Evolutionary conservation across 2,113 vertebrate genomes (phyloP).

Genomic region (Silurus meridionalis): DNA sequence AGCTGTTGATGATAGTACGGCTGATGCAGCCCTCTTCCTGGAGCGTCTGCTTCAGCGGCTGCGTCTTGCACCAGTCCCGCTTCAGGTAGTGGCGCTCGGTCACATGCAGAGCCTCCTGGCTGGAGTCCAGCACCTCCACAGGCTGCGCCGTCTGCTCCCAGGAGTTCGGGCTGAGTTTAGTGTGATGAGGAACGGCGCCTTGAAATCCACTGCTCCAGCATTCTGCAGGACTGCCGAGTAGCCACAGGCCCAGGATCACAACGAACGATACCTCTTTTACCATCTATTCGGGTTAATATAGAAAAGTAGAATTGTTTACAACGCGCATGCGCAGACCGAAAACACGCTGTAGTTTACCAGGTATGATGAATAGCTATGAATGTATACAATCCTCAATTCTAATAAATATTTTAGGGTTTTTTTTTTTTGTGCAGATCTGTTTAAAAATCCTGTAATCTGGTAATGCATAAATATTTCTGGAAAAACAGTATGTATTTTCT

Average conservation of each 20-base stretch:
- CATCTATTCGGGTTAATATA: slow-evolving; percentile 70
- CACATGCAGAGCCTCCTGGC: slow-evolving; percentile 92
- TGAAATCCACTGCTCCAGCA: slow-evolving; percentile 76
- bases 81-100: slow-evolving; percentile 93
- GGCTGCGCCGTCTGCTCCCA: slow-evolving; percentile 79
- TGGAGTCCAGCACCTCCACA: slow-evolving; percentile 91
- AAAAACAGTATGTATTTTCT: background rate
- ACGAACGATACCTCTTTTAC: slow-evolving; percentile 66
- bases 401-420: background rate
- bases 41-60: slow-evolving; percentile 93
- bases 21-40: slow-evolving; percentile 90
- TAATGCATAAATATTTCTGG: background rate
- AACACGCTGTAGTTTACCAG: background rate
- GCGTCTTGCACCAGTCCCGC: slow-evolving; percentile 95
- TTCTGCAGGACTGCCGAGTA: slow-evolving; percentile 70
- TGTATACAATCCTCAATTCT: background rate
- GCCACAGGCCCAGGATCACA: slow-evolving; percentile 68
- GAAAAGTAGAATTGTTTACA: slow-evolving; percentile 9
- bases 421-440: background rate
- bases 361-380: background rate
- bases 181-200: slow-evolving; percentile 82
- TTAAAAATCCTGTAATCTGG: background rate
- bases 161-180: slow-evolving; percentile 85
- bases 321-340: background rate
- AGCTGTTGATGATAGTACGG: slow-evolving; percentile 90